phyloP scores from a whole-genome alignment of 2,113 vertebrate genomes.

The Ailurus styani region DNA sequence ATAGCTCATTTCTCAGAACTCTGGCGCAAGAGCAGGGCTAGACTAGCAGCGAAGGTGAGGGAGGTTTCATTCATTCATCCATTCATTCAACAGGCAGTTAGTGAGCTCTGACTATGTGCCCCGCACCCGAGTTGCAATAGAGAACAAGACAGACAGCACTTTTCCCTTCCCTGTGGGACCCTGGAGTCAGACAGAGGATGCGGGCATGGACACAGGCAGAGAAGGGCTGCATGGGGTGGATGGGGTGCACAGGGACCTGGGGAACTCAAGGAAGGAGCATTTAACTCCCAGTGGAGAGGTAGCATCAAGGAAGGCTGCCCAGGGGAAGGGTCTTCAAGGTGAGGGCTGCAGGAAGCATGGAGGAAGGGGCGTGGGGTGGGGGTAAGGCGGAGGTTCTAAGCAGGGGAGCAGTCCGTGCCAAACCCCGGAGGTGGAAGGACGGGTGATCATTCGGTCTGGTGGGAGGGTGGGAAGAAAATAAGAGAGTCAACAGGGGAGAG shows the following conservation, averaged over 20 bases:
- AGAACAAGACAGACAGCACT: background rate
- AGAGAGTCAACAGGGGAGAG: background rate
- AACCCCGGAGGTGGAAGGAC: background rate
- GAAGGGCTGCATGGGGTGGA: background rate
- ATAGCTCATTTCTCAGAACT: background rate
- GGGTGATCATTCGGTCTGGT: background rate
- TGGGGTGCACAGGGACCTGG: background rate
- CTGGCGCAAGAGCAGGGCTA: background rate
- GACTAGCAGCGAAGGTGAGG: background rate
- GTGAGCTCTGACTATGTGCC: background rate
- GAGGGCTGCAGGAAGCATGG: background rate
- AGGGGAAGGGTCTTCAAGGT: background rate
- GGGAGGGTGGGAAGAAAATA: background rate
- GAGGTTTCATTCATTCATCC: background rate
- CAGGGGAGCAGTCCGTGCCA: background rate
- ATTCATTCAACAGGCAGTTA: background rate
- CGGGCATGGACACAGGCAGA: background rate
- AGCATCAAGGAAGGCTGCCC: background rate
- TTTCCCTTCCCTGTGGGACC: background rate
- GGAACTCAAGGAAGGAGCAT: background rate
- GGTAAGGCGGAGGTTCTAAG: background rate
- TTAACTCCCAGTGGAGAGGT: background rate
- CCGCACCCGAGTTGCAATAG: background rate
- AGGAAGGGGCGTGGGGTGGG: too few relatives aligned
- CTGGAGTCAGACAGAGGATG: background rate